Base-by-base conservation (phyloP, 2,113 vertebrate genomes). In the Numida meleagris region DNA sequence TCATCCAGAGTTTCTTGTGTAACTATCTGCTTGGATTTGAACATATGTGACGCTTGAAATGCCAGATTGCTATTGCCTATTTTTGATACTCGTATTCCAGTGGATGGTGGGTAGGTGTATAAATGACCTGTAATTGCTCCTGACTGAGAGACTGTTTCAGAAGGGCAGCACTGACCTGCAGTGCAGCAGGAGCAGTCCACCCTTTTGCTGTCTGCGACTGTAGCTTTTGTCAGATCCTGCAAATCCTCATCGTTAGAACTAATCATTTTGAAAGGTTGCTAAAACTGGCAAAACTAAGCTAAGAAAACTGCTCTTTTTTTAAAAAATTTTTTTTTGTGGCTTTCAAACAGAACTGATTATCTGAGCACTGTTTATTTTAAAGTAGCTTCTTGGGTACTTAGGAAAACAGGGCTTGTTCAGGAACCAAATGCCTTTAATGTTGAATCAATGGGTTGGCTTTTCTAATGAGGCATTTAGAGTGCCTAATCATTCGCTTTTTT, bases 61-160 rank as follows among this genome's bases (percentile, higher is more conserved):
- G n/a, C 86, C 78, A 48, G 84, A 48, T 68, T 88, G 43, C 59
- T 78, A 1, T 73, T 93, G 68, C 82, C 76, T 94, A 10, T 74
- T 74, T 82, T 90, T 66, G 72, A 42, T 88, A 66, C n/a, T 19
- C 20, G 1, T 61, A 24, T 81, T 86, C 68, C 77, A 65, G n/a
- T 61, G 88, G 31, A 46, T 63, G 79, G n/a, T 86, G 73, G 78
- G 61, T 75, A 75, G 65, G 14, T 81, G 61, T 87, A 42, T 62
- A 72, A 90, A 76, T 43, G 46, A 88, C 45, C 75, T 95, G 33
- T 82, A 63, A 75, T 94, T 88, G 40, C 43, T 83, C 34, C 34
- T 0, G 0, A 42, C 36, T 46, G 45, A 65, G n/a, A 89, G 68
- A 48, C 75, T 80, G 34, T 67, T 89, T 20, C 0, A 0, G 74